Evolutionary conservation across 2,888 invertebrate genomes (phyloP).

Genomic region (Disparrhopalites patrizii): DNA sequence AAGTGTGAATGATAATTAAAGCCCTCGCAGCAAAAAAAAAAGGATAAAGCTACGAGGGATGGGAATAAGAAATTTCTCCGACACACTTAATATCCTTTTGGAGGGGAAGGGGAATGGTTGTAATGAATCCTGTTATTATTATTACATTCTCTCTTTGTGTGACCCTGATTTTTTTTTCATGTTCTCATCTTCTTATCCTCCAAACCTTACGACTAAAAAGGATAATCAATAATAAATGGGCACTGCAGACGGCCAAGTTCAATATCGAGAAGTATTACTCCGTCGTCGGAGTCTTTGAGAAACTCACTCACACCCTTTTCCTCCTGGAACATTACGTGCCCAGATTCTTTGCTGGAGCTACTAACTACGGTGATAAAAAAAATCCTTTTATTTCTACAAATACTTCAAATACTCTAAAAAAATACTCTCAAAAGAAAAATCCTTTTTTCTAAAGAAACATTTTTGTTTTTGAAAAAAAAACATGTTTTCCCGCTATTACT

Average conservation of each 20-base stretch:
- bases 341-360: constrained; percentile 73
- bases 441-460: neutral
- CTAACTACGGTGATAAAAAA: constrained; percentile 68
- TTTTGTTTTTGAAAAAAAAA: neutral
- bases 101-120: no score
- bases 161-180: no score
- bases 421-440: neutral
- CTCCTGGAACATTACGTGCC: constrained; percentile 82
- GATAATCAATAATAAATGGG: constrained; percentile 78
- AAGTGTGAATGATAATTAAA: no score
- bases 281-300: constrained; percentile 83
- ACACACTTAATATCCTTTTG: no score
- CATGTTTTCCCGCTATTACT: no score
- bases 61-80: no score
- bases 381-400: constrained; percentile 44
- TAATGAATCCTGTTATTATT: no score
- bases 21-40: no score
- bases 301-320: constrained; percentile 76
- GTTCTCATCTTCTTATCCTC: no score
- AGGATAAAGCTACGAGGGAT: no score
- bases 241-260: constrained; percentile 75
- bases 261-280: constrained; percentile 83
- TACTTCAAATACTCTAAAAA: neutral
- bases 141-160: no score
- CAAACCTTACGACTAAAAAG: no score